Evolutionary conservation across 2,797 vertebrate genomes (phyloP), one percentile per base, ranked within the genome.

Genomic region (Coilia nasus): DNA sequence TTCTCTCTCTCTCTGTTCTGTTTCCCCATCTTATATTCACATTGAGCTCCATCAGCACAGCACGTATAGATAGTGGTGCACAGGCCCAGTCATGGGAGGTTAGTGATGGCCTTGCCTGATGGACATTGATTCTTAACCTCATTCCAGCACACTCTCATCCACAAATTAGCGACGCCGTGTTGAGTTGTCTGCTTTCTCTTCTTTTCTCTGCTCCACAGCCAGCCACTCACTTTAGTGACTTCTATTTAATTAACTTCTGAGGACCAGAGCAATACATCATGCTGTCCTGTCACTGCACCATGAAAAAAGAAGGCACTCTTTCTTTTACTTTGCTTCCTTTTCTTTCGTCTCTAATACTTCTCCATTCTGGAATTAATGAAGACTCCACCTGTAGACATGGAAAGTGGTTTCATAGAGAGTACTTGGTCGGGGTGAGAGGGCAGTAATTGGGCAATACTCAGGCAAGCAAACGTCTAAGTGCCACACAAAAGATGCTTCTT

Each of bases 181-280:
- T 75, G 67, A 75, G 67, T 75, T 75, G 67, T 75, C 67, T 75
- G 67, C 67, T 17, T 19, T 41, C 67, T 35, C 67, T 35, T 19
- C 14, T 75, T n/a, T 50, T 54, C 47, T 41, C 54, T 31, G 6
- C 67, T 67, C 1, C 83, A 81, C 57, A 54, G 47, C 62, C 23
- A 31, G 14, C 44, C 71, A 19, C 82, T 86, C 14, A 50, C 85
- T 90, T 88, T 88, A 90, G 88, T 86, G 88, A 87, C 88, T 83
- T 86, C 83, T 89, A 88, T 90, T 92, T 90, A 89, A 91, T 92
- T 91, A 90, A 91, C 90, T 90, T 90, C 85, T 83, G 85, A 83
- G 83, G 87, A 85, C 82, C 85, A 50, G 50, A 88, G 90, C 88
- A 88, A 91, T 89, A 90, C 82, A 91, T 92, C 91, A 91, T 83